Conservation (phyloP, 1,140 invertebrate genomes). For the Armadillidium nasatum region DNA sequence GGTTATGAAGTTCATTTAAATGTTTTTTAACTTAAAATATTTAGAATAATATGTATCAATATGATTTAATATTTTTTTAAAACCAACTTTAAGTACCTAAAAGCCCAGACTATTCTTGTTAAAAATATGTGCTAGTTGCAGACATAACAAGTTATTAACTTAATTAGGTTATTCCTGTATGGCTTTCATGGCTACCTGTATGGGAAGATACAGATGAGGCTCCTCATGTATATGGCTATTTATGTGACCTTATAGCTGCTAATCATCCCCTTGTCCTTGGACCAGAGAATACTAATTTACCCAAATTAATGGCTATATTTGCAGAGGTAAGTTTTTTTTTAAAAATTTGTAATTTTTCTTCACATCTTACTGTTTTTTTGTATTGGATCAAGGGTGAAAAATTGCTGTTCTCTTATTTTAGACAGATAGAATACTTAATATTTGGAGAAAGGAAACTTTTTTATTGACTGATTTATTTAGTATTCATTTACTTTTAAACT, state of each 20-base stretch:
- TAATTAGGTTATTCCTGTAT: constrained; percentile 36
- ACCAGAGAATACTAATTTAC: constrained; percentile 79
- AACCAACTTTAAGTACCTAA: too few relatives aligned
- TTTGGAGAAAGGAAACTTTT: not conserved
- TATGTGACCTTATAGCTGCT: constrained; percentile 89
- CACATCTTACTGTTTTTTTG: constrained; percentile 29
- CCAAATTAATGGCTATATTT: constrained; percentile 78
- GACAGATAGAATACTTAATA: not conserved
- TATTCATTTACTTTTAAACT: too few relatives aligned
- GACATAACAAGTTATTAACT: too few relatives aligned
- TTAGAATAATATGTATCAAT: too few relatives aligned
- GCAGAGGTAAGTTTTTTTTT: constrained; percentile 62
- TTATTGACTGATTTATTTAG: too few relatives aligned
- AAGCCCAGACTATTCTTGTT: too few relatives aligned
- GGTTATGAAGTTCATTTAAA: too few relatives aligned
- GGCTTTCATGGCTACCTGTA: constrained; percentile 90
- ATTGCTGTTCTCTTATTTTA: not conserved
- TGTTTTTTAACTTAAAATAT: too few relatives aligned
- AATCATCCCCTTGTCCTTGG: constrained; percentile 83
- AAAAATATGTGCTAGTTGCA: too few relatives aligned
- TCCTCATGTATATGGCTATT: constrained; percentile 85
- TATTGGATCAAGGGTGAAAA: constrained; percentile 62
- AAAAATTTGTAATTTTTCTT: constrained; percentile 16
- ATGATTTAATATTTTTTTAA: too few relatives aligned
- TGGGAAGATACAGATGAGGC: constrained; percentile 93